Base-by-base conservation (phyloP, 1,140 invertebrate genomes). In the Colletes latitarsis region DNA sequence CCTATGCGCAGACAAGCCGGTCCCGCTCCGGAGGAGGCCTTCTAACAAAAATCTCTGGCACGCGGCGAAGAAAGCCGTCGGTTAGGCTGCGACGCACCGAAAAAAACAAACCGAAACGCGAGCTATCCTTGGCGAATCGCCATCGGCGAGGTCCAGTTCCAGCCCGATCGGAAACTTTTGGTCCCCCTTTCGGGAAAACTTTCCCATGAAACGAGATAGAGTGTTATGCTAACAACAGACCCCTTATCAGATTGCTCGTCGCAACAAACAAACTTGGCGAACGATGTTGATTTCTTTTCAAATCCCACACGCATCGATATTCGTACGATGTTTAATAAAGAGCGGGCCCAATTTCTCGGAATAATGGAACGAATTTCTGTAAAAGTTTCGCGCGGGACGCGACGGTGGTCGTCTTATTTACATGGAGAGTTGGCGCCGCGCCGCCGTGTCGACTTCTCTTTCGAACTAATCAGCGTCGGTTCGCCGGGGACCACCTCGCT, bases 401-500 rank as follows among this genome's bases (percentile, higher is more conserved):
- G 21, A 10, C 19, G n/a, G 17, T 55, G 43, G 19, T 78, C 39
- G 60, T 73, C 39, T 78, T 78, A 55, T 78, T 78, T 78, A 19
- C 69, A 43, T 70, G 30, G 55, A 30, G 15, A 70, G 67, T 77
- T 77, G 75, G 75, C 75, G 67, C 75, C 75, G 75, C 72, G 77
- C 57, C 77, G 75, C 19, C 77, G 66, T 17, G 19, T 53, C 19
- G 63, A 19, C 39, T 52, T 71, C 76, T 78, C 68, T 63, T n/a
- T 53, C 77, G 69, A 75, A 30, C 71, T 80, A 80, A 80, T 80
- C 78, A 75, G 53, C 17, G 19, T 55, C 77, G 82, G 79, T 89
- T 83, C 83, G 78, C 77, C 52, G 82, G 17, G 72, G 81, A 86
- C 85, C 84, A 83, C 85, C 85, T 87, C 73, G 84, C 84, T 86